Percentiles rank a stretch among this genome's conserved stretches.
These are phyloP conservation scores for Microctenopoma lineatum DNA, from an alignment of 2,797 vertebrate species.

Conservation along the genomic window DNA sequence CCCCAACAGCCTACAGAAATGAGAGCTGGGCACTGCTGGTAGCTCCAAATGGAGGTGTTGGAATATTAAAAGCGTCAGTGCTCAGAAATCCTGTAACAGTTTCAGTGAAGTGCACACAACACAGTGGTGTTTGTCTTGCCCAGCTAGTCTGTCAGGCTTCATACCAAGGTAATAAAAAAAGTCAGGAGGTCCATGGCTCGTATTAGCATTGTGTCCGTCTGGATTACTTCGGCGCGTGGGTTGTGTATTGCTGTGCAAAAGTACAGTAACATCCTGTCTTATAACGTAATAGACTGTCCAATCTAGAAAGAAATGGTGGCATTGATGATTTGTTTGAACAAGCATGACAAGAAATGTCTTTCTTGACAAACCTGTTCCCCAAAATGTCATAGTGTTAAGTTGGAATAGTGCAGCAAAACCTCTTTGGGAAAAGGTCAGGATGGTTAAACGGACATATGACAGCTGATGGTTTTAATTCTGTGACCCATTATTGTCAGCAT, in stretches of 20 bases:
- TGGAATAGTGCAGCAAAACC: neutral
- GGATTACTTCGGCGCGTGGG: neutral
- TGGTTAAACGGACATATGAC: neutral
- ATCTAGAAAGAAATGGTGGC: neutral
- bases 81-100: conserved; percentile 9
- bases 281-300: neutral
- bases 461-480: too few species aligned
- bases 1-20: conserved; percentile 18
- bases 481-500: too few species aligned
- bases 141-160: conserved; percentile 8
- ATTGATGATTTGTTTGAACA: neutral
- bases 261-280: neutral
- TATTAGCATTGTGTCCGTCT: neutral
- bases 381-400: neutral
- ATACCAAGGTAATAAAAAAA: conserved; percentile 4
- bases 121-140: conserved; percentile 10
- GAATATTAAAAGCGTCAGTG: conserved; percentile 32
- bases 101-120: conserved; percentile 25
- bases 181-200: conserved; percentile 13
- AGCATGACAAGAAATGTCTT: too few species aligned
- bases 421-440: neutral
- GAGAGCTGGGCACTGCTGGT: neutral
- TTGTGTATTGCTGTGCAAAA: neutral
- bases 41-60: conserved; percentile 21
- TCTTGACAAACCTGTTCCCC: neutral